These are phyloP conservation scores for Acleris sparsana DNA, from an alignment of 2,888 invertebrate genomes.

Conservation along the genomic window DNA sequence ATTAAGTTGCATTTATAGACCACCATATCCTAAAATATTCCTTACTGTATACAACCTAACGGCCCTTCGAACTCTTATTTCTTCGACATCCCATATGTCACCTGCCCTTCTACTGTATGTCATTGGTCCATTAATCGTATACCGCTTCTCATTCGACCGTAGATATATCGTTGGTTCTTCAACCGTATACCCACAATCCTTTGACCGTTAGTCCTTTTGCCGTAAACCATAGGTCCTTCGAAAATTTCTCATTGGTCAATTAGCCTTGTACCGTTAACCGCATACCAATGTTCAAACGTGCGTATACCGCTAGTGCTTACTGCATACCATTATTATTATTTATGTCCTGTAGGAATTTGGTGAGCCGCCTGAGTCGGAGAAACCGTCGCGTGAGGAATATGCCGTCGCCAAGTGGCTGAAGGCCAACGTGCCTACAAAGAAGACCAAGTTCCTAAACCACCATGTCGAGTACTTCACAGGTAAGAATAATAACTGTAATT, in stretches of 20 bases:
- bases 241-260: not conserved
- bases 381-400: slow-evolving; percentile 95
- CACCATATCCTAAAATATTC: no score
- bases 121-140: not conserved
- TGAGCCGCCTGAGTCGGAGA: slow-evolving; percentile 81
- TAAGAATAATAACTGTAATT: slow-evolving; percentile 48
- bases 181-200: not conserved
- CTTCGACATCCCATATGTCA: no score
- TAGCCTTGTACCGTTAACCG: not conserved
- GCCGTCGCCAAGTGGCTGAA: slow-evolving; percentile 97
- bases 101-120: not conserved
- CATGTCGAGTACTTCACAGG: slow-evolving; percentile 98
- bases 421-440: slow-evolving; percentile 96
- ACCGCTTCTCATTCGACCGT: not conserved
- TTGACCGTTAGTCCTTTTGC: not conserved
- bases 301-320: not conserved
- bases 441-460: slow-evolving; percentile 97
- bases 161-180: not conserved
- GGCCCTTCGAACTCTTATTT: no score
- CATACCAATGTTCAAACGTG: not conserved
- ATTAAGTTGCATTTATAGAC: no score
- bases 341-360: slow-evolving; percentile 65
- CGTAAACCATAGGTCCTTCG: not conserved
- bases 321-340: not conserved
- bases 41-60: no score